phyloP scores from a whole-genome alignment of 2,113 vertebrate genomes.

The Phyllostomus hastatus region DNA sequence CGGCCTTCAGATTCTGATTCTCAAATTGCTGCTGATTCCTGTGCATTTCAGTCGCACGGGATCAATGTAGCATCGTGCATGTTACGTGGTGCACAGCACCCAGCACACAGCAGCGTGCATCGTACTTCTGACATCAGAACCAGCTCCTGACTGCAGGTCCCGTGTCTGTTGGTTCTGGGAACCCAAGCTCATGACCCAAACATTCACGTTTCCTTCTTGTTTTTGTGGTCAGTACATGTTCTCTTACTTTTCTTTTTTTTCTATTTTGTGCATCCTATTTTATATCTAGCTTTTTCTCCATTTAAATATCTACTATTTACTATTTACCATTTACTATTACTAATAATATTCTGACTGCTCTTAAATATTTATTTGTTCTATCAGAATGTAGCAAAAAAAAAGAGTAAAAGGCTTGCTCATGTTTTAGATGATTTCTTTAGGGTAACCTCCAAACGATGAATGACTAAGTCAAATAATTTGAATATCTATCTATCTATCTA shows the following conservation, averaged over 20 bases:
- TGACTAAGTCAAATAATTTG: neutral
- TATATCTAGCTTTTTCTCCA: neutral
- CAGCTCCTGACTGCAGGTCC: neutral
- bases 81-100: rapidly evolving
- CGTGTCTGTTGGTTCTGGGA: neutral
- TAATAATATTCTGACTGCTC: neutral
- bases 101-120: rapidly evolving
- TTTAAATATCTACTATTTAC: neutral
- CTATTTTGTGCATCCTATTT: neutral
- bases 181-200: neutral
- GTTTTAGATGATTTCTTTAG: neutral
- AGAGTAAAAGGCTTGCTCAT: neutral
- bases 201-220: neutral
- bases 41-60: neutral
- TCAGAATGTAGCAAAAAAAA: neutral
- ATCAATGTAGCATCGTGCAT: neutral
- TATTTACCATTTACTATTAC: neutral
- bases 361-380: neutral
- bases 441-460: neutral
- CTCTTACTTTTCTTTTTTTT: neutral
- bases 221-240: neutral
- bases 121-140: neutral
- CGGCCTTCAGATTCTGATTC: neutral
- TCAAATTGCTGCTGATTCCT: neutral
- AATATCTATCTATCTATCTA: neutral